Percentiles rank a stretch among this genome's conserved stretches.
These are phyloP conservation scores for Actenoides lindsayi DNA, from an alignment of 2,113 vertebrate genomes.

Conservation along the genomic window DNA sequence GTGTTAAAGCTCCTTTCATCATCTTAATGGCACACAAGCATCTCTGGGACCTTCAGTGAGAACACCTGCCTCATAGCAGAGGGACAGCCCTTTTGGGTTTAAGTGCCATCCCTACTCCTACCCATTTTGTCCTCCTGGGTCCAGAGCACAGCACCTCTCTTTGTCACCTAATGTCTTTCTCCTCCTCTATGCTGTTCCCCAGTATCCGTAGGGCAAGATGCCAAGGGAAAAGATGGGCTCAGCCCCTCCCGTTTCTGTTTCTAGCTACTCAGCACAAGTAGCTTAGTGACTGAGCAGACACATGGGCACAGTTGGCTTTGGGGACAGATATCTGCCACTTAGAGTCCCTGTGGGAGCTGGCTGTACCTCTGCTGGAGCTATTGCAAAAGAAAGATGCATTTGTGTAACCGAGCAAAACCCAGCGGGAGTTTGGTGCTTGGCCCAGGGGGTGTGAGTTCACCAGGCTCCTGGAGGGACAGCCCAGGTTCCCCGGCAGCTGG, in stretches of 20 bases:
- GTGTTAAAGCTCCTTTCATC: slow-evolving; percentile 11
- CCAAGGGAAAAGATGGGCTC: neutral
- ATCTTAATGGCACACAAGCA: neutral
- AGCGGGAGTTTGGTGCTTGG: neutral
- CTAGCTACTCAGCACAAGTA: neutral
- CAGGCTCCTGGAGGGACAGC: neutral
- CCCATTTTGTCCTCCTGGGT: neutral
- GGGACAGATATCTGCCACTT: neutral
- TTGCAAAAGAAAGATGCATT: neutral
- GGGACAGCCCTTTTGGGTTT: neutral
- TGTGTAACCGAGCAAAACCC: neutral
- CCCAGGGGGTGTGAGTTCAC: neutral
- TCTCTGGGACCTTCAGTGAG: neutral
- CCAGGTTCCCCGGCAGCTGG: neutral
- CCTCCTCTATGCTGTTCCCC: neutral
- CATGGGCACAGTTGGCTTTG: neutral
- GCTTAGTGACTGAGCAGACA: neutral
- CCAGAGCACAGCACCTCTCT: neutral
- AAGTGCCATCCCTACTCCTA: neutral
- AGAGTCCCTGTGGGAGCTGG: neutral
- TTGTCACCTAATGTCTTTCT: neutral
- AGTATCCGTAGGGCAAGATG: neutral
- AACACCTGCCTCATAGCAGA: neutral
- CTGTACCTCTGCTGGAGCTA: neutral
- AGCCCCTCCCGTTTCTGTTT: neutral